Conservation (phyloP, 2,113 vertebrate genomes). For the Gracilinanus agilis region DNA sequence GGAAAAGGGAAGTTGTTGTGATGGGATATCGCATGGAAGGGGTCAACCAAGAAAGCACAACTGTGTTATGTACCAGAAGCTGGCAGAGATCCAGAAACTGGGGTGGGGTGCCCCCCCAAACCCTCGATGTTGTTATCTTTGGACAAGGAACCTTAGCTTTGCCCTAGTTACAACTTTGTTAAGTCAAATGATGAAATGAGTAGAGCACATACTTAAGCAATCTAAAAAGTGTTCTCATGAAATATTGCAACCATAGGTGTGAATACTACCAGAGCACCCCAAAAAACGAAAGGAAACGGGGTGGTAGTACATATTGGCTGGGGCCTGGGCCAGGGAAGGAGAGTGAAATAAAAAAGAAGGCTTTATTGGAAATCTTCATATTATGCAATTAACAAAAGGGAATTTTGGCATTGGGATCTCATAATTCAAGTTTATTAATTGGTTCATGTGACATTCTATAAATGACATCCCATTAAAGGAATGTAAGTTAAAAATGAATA, state of each 20-base stretch:
- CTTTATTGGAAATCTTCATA: background rate
- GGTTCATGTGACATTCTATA: slow-evolving; percentile 80
- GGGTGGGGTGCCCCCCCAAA: background rate
- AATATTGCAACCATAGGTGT: background rate
- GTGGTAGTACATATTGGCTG: background rate
- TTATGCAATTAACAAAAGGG: background rate
- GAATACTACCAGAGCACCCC: background rate
- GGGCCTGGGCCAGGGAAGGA: background rate
- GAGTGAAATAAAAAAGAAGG: background rate
- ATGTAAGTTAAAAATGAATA: slow-evolving; percentile 69
- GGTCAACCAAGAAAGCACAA: background rate
- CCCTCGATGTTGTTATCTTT: background rate
- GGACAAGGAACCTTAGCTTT: background rate
- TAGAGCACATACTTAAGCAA: background rate
- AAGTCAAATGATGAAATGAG: background rate
- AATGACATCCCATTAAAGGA: slow-evolving; percentile 77
- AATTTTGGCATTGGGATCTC: slow-evolving; percentile 28
- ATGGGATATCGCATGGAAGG: background rate
- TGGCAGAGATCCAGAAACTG: background rate
- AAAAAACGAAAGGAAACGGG: background rate
- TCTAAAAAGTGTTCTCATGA: background rate
- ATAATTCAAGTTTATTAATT: slow-evolving; percentile 67
- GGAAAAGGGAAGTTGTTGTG: background rate
- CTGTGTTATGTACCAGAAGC: background rate
- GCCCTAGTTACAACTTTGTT: background rate